phyloP scores from a whole-genome alignment of 2,888 invertebrate species.

The Lasioglossum lativentre region DNA sequence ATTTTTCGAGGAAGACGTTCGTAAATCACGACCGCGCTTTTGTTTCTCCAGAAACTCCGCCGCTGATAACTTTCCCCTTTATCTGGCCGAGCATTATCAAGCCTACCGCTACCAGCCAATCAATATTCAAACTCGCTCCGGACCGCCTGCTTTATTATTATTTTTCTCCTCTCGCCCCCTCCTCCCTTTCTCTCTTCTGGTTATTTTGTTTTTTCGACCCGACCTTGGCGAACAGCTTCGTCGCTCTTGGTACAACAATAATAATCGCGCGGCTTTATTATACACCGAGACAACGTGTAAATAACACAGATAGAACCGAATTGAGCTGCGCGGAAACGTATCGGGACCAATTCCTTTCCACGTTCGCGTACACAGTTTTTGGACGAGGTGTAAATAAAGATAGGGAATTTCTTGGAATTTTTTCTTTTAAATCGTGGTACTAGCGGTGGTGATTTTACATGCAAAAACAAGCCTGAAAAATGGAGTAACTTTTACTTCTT shows the following conservation, averaged over 20 bases:
- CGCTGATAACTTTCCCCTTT: conserved; percentile 43
- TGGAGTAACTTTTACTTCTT: no score
- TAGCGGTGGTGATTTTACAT: neutral
- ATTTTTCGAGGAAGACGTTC: conserved; percentile 33
- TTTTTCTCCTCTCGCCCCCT: neutral
- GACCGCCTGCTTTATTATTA: neutral
- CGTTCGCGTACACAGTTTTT: neutral
- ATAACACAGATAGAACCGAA: neutral
- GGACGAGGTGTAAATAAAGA: neutral
- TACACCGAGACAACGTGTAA: neutral
- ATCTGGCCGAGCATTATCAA: conserved; percentile 40
- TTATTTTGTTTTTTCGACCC: conserved; percentile 5
- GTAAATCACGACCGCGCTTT: conserved; percentile 44
- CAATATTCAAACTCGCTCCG: conserved; percentile 33
- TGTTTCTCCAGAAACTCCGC: conserved; percentile 35
- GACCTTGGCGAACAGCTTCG: neutral
- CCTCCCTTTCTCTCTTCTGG: neutral
- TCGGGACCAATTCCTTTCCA: neutral
- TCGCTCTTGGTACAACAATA: neutral
- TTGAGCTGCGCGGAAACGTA: neutral
- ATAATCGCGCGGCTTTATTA: neutral
- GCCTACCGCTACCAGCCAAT: conserved; percentile 36
- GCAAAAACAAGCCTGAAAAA: no score
- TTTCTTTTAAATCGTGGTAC: neutral
- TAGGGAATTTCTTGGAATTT: no score